These are phyloP conservation scores for Aradus depressus DNA, from an alignment of 2,888 invertebrate species.

Conservation along the genomic window DNA sequence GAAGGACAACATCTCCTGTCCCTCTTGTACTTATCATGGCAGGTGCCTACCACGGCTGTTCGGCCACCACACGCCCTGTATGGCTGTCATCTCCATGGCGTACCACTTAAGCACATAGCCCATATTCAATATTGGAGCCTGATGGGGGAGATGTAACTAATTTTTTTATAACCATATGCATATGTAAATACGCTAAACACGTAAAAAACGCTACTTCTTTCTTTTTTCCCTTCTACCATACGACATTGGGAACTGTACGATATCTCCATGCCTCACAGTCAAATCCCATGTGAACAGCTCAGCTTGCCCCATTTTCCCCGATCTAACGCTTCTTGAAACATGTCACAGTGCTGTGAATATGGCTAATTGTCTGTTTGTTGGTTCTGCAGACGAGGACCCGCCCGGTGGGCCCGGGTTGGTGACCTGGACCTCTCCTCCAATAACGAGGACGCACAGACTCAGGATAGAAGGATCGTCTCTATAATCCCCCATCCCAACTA, in stretches of 20 bases:
- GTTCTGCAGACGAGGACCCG: conserved; percentile 38
- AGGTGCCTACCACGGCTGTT: too few species aligned
- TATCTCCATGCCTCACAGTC: not conserved
- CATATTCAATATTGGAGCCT: too few species aligned
- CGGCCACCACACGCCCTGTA: too few species aligned
- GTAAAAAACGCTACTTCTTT: not conserved
- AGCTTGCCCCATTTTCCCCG: not conserved
- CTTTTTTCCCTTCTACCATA: not conserved
- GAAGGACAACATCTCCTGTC: too few species aligned
- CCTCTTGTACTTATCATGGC: too few species aligned
- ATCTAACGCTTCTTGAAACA: not conserved
- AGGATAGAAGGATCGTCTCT: conserved; percentile 41
- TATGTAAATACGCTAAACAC: too few species aligned
- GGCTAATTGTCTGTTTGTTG: not conserved
- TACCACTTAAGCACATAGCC: too few species aligned
- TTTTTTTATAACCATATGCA: too few species aligned
- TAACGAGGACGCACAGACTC: conserved; percentile 42
- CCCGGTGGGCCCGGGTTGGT: conserved; percentile 44
- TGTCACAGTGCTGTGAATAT: not conserved
- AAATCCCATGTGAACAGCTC: not conserved
- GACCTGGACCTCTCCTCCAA: conserved; percentile 44
- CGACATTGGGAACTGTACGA: too few species aligned
- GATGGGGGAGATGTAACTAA: too few species aligned
- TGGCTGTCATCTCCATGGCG: too few species aligned
- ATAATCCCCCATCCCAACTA: conserved; percentile 46